These are phyloP conservation scores for Pogona vitticeps DNA, from an alignment of 2,113 vertebrate genomes.

Conservation along the genomic window DNA sequence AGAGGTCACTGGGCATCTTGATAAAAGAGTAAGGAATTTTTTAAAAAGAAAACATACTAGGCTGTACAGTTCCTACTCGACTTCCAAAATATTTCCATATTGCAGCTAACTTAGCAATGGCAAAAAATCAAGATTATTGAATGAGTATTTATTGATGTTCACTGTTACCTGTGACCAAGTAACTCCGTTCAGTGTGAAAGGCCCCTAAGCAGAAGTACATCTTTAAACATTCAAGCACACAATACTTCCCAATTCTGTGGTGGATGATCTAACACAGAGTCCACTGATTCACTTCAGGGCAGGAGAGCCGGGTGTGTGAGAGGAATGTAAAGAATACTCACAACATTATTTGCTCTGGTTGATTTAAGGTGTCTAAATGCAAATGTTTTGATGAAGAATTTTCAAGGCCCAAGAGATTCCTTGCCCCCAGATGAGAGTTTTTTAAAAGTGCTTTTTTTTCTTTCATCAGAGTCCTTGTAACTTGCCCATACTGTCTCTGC, in stretches of 20 bases:
- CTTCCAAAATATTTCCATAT: neutral
- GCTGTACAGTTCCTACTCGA: slow-evolving; percentile 3
- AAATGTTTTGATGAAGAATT: too few species aligned
- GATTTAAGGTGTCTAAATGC: too few species aligned
- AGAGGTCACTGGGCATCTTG: slow-evolving; percentile 12
- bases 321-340: too few species aligned
- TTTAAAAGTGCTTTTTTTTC: too few species aligned
- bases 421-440: too few species aligned
- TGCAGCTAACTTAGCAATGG: neutral
- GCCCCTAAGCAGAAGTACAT: slow-evolving; percentile 18
- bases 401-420: too few species aligned
- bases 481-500: too few species aligned
- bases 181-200: slow-evolving; percentile 53
- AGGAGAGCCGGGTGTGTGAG: too few species aligned
- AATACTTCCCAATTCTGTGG: slow-evolving; percentile 55
- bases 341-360: too few species aligned
- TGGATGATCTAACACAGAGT: slow-evolving; percentile 34
- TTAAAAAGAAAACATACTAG: neutral
- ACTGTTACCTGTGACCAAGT: slow-evolving; percentile 37
- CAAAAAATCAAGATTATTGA: neutral
- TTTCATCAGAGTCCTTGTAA: too few species aligned
- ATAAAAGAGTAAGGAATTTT: neutral
- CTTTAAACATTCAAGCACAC: slow-evolving; percentile 48
- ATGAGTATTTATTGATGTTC: slow-evolving; percentile 47
- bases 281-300: too few species aligned